phyloP scores from a whole-genome alignment of 1,140 invertebrate genomes.

The Drosophila gunungcola region DNA sequence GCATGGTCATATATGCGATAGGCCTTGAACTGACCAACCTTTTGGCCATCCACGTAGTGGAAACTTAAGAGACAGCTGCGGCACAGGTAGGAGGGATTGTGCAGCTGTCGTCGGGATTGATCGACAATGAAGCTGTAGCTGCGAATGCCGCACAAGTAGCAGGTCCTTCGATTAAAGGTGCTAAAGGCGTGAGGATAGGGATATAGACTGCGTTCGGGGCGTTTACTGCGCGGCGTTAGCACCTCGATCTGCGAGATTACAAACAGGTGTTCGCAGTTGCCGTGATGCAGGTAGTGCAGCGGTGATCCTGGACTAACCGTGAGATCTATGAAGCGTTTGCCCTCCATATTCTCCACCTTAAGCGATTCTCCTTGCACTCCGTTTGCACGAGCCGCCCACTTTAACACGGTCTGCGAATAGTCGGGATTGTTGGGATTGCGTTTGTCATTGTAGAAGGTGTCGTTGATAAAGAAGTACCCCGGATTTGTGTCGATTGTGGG shows the following conservation, averaged over 20 bases:
- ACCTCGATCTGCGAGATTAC: conserved; percentile 90
- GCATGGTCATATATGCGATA: conserved; percentile 82
- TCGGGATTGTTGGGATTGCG: conserved; percentile 87
- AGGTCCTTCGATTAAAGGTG: conserved; percentile 83
- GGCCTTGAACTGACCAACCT: conserved; percentile 87
- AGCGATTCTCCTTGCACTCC: conserved; percentile 86
- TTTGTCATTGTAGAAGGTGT: conserved; percentile 92
- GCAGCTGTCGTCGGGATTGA: conserved; percentile 87
- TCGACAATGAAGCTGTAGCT: conserved; percentile 87
- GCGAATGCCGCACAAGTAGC: conserved; percentile 86
- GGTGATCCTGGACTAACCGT: conserved; percentile 89
- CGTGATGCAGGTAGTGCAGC: conserved; percentile 93
- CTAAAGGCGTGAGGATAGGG: conserved; percentile 86
- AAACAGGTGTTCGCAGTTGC: conserved; percentile 95
- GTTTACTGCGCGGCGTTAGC: conserved; percentile 66
- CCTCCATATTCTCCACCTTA: conserved; percentile 87
- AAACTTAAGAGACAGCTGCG: conserved; percentile 88
- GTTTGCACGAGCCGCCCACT: conserved; percentile 87
- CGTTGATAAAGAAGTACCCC: conserved; percentile 92
- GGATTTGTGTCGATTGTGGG: conserved; percentile 86
- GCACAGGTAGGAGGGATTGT: conserved; percentile 89
- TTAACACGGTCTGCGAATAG: conserved; percentile 87
- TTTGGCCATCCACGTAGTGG: conserved; percentile 87
- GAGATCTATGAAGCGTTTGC: conserved; percentile 88
- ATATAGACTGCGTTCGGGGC: conserved; percentile 67